phyloP scores from a whole-genome alignment of 2,113 vertebrate genomes.

The Rhea pennata region DNA sequence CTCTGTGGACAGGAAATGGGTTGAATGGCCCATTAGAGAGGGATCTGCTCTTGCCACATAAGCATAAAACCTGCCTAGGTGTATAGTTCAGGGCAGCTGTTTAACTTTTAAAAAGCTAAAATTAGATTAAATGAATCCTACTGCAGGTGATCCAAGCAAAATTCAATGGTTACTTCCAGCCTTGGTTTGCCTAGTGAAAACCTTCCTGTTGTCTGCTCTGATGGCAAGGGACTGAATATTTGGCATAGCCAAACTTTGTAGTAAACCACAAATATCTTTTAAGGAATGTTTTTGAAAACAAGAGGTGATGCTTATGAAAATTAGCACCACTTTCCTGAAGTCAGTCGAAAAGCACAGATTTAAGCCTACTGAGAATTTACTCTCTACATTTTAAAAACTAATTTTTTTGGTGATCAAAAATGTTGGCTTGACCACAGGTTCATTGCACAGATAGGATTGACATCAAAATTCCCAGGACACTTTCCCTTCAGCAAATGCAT shows the following conservation, averaged over 20 bases:
- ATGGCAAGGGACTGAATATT: not conserved
- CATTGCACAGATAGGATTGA: not conserved
- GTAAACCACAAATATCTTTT: not conserved
- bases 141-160: not conserved
- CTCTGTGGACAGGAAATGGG: not conserved
- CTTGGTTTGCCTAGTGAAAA: not conserved
- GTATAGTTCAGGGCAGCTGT: not conserved
- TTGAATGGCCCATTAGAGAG: not conserved
- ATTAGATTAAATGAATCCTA: not conserved
- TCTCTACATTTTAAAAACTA: not conserved
- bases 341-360: not conserved
- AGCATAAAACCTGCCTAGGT: not conserved
- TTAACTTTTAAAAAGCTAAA: not conserved
- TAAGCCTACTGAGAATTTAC: not conserved
- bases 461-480: not conserved
- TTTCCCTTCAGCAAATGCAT: not conserved
- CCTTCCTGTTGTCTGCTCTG: not conserved
- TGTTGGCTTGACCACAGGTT: not conserved
- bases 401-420: not conserved
- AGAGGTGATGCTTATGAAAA: not conserved
- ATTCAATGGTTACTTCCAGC: not conserved
- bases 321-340: not conserved
- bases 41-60: not conserved
- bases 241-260: not conserved
- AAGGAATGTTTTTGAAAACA: not conserved